A percentile compares a stretch with the other conserved stretches of the same genome.
These are phyloP conservation scores for Chloroceryle inda DNA, from an alignment of 2,797 vertebrate species.

Conservation along the genomic window DNA sequence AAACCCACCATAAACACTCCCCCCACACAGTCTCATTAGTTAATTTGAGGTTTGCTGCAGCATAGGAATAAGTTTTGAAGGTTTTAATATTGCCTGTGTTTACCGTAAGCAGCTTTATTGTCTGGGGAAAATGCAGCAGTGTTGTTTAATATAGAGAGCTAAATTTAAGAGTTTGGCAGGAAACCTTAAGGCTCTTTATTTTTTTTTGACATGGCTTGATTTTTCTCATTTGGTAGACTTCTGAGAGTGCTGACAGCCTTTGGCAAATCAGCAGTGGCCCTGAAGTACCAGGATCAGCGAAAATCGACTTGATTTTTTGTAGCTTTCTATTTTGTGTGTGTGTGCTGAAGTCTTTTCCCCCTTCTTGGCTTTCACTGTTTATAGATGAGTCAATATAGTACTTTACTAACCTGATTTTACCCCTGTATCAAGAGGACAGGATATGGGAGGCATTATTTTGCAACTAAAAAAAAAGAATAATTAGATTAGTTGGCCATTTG, in stretches of 20 bases:
- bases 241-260: background rate
- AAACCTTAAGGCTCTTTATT: background rate
- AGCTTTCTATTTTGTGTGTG: background rate
- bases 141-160: background rate
- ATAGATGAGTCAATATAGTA: background rate
- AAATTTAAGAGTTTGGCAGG: background rate
- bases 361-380: background rate
- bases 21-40: background rate
- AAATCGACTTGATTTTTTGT: background rate
- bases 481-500: background rate
- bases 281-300: background rate
- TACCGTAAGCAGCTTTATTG: background rate
- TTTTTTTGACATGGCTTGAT: background rate
- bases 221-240: background rate
- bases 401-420: background rate
- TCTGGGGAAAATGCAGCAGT: background rate
- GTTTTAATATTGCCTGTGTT: background rate
- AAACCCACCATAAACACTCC: background rate
- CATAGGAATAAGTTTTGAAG: background rate
- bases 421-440: background rate
- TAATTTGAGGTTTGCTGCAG: slow-evolving; percentile 35
- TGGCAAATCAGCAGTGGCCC: background rate
- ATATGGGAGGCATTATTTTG: background rate
- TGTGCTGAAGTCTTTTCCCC: background rate
- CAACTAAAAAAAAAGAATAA: accelerated